Percentiles rank a stretch among this genome's conserved stretches.
phyloP scores from a whole-genome alignment of 2,113 vertebrate species.

The Gnathonemus echidnorhynchus region DNA sequence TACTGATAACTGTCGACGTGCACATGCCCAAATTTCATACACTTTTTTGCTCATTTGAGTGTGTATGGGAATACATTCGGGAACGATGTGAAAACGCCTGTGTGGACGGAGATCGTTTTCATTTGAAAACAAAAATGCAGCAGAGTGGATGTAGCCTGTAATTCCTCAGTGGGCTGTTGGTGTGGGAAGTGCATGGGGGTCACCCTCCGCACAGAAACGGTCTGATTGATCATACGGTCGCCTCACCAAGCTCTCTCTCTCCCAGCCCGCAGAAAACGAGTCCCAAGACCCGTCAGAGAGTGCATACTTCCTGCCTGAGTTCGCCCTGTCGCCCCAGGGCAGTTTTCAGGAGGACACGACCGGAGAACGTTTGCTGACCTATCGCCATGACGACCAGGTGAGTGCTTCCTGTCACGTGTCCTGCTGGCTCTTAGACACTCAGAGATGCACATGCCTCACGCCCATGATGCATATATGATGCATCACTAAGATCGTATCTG shows the following conservation, averaged over 20 bases:
- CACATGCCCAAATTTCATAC: neutral
- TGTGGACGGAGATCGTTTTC: no score
- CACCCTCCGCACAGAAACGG: neutral
- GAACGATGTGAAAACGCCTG: no score
- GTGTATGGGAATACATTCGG: no score
- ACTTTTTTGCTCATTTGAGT: neutral
- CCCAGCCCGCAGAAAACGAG: conserved; percentile 56
- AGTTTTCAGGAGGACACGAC: conserved; percentile 86
- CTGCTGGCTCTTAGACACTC: neutral
- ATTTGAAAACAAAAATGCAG: no score
- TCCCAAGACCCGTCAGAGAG: conserved; percentile 56
- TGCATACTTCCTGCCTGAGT: conserved; percentile 86
- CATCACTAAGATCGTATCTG: neutral
- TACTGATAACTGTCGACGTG: neutral
- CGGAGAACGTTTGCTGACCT: conserved; percentile 80
- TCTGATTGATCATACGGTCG: neutral
- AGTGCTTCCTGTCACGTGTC: conserved; percentile 26
- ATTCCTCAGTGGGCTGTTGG: neutral
- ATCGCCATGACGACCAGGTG: conserved; percentile 84
- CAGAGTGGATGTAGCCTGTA: neutral
- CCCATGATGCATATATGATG: neutral
- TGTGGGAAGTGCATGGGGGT: neutral
- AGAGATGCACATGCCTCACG: neutral
- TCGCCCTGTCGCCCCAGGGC: conserved; percentile 84
- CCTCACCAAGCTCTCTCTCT: neutral